These are phyloP conservation scores for Gasterosteus nipponicus DNA, from an alignment of 2,113 vertebrate genomes.

Conservation along the genomic window DNA sequence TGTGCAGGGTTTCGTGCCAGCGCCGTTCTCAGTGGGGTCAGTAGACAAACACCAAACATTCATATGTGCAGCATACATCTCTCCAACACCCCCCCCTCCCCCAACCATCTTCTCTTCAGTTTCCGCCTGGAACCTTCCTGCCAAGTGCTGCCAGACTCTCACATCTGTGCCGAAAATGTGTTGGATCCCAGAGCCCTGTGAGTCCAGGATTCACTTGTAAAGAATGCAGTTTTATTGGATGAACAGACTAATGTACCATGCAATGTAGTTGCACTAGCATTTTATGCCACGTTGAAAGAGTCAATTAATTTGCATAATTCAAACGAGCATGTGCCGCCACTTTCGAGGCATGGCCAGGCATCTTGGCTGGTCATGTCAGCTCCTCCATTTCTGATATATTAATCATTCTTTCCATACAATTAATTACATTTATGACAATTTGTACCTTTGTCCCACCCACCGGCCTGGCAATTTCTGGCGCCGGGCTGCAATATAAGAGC, in stretches of 20 bases:
- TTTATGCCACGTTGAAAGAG: constrained; percentile 99
- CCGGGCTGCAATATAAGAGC: constrained; percentile 89
- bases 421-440: constrained; percentile 99
- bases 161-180: constrained; percentile 87
- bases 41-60: constrained; percentile 36
- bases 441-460: constrained; percentile 92
- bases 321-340: constrained; percentile 90
- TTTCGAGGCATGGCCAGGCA: constrained; percentile 91
- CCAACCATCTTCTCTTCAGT: constrained; percentile 25
- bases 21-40: constrained; percentile 61
- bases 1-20: constrained; percentile 52
- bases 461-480: constrained; percentile 86
- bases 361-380: constrained; percentile 84
- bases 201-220: constrained; percentile 87
- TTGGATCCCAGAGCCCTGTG: constrained; percentile 84
- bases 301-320: constrained; percentile 99
- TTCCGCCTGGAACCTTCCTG: constrained; percentile 66
- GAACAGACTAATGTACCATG: constrained; percentile 99
- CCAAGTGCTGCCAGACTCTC: constrained; percentile 78
- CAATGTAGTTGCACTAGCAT: constrained; percentile 94
- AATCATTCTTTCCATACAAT: constrained; percentile 95
- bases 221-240: constrained; percentile 94
- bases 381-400: constrained; percentile 92
- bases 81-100: constrained; percentile 12
- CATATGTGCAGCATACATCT: constrained; percentile 37